Evolutionary conservation across 2,797 vertebrate genomes (phyloP).

Genomic region (Trichosurus vulpecula): DNA sequence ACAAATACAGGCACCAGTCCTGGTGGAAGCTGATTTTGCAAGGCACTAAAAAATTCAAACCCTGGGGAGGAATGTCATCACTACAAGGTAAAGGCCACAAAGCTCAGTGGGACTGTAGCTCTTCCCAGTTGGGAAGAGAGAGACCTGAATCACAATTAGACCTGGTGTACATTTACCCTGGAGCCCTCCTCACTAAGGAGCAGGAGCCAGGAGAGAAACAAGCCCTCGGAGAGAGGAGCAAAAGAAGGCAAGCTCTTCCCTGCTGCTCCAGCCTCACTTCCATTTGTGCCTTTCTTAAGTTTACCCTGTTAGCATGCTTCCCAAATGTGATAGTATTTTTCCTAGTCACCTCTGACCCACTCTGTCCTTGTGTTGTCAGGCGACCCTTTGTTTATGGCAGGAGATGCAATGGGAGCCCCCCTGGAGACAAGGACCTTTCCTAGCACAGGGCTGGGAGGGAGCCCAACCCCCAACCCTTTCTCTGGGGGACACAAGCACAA

Average conservation of each 20-base stretch:
- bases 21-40: background rate
- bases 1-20: background rate
- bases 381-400: background rate
- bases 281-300: background rate
- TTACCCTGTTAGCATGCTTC: background rate
- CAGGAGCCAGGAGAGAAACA: background rate
- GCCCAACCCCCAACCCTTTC: background rate
- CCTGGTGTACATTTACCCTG: background rate
- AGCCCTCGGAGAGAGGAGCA: no score
- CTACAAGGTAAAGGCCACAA: background rate
- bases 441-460: background rate
- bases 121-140: background rate
- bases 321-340: background rate
- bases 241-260: background rate
- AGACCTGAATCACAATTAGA: background rate
- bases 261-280: background rate
- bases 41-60: background rate
- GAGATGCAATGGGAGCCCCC: background rate
- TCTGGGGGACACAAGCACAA: background rate
- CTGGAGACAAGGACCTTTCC: background rate
- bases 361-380: background rate
- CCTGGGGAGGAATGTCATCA: background rate
- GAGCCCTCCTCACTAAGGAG: background rate
- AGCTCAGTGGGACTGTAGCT: background rate
- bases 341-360: background rate